phyloP scores from a whole-genome alignment of 2,888 invertebrate species.

The Sylvicola cinctus region DNA sequence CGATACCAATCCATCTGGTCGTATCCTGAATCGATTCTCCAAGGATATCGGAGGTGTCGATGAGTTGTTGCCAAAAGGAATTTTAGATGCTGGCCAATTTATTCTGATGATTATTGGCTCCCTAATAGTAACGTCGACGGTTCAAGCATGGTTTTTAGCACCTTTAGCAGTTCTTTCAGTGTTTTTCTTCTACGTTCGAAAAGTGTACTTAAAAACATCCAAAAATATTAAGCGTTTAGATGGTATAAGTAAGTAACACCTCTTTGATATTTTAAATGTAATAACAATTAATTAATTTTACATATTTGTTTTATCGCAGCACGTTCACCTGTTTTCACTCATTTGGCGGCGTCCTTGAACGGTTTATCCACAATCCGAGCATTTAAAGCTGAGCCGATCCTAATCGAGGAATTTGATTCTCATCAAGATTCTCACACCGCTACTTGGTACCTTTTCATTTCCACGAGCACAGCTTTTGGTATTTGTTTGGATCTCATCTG shows the following conservation, averaged over 20 bases:
- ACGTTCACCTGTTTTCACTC: slow-evolving; percentile 60
- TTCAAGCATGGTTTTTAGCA: slow-evolving; percentile 34
- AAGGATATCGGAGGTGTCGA: slow-evolving; percentile 72
- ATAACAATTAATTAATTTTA: neutral
- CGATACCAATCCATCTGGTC: slow-evolving; percentile 62
- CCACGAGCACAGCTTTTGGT: slow-evolving; percentile 40
- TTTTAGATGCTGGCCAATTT: slow-evolving; percentile 41
- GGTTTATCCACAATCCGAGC: slow-evolving; percentile 60
- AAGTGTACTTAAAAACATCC: slow-evolving; percentile 43
- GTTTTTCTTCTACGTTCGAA: slow-evolving; percentile 35
- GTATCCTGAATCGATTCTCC: slow-evolving; percentile 59
- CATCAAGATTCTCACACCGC: slow-evolving; percentile 41
- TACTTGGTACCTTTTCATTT: slow-evolving; percentile 42
- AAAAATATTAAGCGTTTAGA: slow-evolving; percentile 44
- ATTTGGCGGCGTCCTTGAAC: slow-evolving; percentile 49
- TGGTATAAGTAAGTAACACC: slow-evolving; percentile 32
- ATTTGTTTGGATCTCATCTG: slow-evolving; percentile 44
- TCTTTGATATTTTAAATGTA: neutral
- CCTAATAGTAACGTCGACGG: slow-evolving; percentile 36
- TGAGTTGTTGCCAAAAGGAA: slow-evolving; percentile 47
- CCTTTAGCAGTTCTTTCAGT: slow-evolving; percentile 34
- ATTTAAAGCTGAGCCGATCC: slow-evolving; percentile 37
- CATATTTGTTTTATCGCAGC: slow-evolving; percentile 26
- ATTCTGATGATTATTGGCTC: slow-evolving; percentile 30
- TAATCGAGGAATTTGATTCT: slow-evolving; percentile 36